phyloP scores from a whole-genome alignment of 2,888 invertebrate genomes.

The Nomada hirtipes region DNA sequence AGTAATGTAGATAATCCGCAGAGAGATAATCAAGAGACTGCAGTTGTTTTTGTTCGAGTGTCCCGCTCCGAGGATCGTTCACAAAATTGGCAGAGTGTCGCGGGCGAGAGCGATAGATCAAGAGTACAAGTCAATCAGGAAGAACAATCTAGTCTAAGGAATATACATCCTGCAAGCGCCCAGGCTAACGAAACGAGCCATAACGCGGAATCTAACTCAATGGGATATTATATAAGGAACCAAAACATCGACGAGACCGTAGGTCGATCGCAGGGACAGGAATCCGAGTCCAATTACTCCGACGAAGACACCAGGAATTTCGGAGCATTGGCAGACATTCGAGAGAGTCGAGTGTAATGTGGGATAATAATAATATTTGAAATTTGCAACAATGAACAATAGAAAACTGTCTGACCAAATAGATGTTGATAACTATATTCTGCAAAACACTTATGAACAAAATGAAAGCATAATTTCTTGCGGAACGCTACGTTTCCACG shows the following conservation, averaged over 20 bases:
- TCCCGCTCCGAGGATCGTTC: conserved; percentile 34
- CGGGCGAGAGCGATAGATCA: conserved; percentile 45
- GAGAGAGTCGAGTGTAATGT: conserved; percentile 80
- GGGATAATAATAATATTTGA: not conserved
- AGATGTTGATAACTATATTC: conserved; percentile 7
- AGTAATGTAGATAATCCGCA: conserved; percentile 51
- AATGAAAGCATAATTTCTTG: conserved; percentile 5
- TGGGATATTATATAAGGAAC: conserved; percentile 54
- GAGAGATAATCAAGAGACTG: conserved; percentile 43
- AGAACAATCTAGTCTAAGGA: conserved; percentile 46
- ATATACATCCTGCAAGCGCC: conserved; percentile 37
- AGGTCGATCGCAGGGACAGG: conserved; percentile 36
- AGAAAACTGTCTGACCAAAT: conserved; percentile 19
- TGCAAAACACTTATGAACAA: conserved; percentile 9
- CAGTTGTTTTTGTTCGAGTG: conserved; percentile 36
- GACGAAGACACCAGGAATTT: conserved; percentile 75
- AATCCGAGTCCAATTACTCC: conserved; percentile 51
- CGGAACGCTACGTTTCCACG: not conserved
- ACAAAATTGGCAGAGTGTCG: conserved; percentile 40
- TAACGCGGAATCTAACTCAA: conserved; percentile 48
- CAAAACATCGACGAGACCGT: conserved; percentile 37
- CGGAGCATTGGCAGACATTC: conserved; percentile 79
- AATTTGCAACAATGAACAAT: not conserved
- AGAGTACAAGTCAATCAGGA: conserved; percentile 46
- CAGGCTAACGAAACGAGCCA: conserved; percentile 47